Evolutionary conservation across 2,797 vertebrate species (phyloP).

Genomic region (Melanotaenia parkinsoni): DNA sequence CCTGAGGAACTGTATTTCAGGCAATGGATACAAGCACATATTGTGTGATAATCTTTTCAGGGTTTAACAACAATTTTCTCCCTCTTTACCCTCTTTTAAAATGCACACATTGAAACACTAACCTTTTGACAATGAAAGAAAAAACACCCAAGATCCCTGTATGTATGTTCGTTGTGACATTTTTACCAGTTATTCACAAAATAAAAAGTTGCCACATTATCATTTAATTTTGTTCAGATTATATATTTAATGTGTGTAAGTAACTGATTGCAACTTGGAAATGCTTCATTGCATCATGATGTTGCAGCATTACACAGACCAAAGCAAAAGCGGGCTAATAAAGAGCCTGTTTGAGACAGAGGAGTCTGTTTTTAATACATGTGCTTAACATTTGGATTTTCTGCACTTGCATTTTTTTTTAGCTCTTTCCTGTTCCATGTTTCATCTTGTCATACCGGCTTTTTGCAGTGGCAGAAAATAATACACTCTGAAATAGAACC

Average conservation of each 20-base stretch:
- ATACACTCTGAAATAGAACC: conserved; percentile 49
- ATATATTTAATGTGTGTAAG: background rate
- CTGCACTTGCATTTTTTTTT: background rate
- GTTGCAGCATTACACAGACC: background rate
- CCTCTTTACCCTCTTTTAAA: background rate
- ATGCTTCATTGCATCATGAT: background rate
- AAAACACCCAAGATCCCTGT: too few species aligned
- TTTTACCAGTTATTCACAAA: too few species aligned
- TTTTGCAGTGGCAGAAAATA: conserved; percentile 34
- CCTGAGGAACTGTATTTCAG: conserved; percentile 25
- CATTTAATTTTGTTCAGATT: background rate
- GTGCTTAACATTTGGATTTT: background rate
- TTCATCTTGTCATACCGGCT: conserved; percentile 30
- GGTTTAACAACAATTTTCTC: background rate
- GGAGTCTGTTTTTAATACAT: background rate
- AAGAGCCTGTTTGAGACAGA: background rate
- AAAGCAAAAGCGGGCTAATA: background rate
- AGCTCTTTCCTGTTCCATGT: background rate
- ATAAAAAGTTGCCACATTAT: background rate
- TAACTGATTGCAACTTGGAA: background rate
- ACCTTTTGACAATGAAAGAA: too few species aligned
- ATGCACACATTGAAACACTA: too few species aligned
- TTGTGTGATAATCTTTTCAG: background rate
- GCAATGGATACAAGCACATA: background rate
- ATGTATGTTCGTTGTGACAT: too few species aligned